Conservation (phyloP, 2,888 invertebrate species). For the Drosophila sordidapex region DNA sequence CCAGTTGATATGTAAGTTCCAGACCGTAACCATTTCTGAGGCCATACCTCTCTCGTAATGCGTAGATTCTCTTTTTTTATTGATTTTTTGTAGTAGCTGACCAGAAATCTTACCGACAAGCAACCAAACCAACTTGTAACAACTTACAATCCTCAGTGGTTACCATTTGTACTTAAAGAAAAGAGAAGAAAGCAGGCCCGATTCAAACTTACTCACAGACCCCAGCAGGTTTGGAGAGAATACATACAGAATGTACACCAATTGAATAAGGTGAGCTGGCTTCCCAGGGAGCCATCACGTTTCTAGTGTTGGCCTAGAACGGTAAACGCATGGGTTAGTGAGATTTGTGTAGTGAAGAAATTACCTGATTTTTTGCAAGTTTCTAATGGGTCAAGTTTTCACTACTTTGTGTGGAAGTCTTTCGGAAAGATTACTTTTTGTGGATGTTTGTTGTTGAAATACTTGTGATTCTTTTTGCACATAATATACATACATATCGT, state of each 20-base stretch:
- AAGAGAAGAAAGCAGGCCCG: slow-evolving; percentile 26
- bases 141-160: slow-evolving; percentile 50
- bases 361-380: slow-evolving; percentile 61
- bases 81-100: slow-evolving; percentile 10
- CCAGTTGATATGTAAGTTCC: slow-evolving; percentile 22
- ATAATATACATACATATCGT: slow-evolving; percentile 21
- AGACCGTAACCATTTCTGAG: slow-evolving; percentile 19
- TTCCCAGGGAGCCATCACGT: slow-evolving; percentile 60
- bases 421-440: slow-evolving; percentile 40
- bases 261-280: slow-evolving; percentile 50
- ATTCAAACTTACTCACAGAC: slow-evolving; percentile 49
- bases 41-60: slow-evolving; percentile 30
- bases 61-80: slow-evolving; percentile 8
- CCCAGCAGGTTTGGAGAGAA: slow-evolving; percentile 27
- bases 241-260: slow-evolving; percentile 34
- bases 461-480: slow-evolving; percentile 62
- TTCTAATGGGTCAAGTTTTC: slow-evolving; percentile 38
- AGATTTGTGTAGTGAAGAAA: slow-evolving; percentile 66
- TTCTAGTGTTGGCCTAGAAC: slow-evolving; percentile 78
- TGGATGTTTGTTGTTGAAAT: slow-evolving; percentile 37
- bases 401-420: slow-evolving; percentile 34
- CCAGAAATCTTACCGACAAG: slow-evolving; percentile 50
- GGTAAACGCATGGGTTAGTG: slow-evolving; percentile 78
- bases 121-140: slow-evolving; percentile 32
- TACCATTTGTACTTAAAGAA: neutral